A percentile compares a stretch with the other conserved stretches of the same genome.
These are phyloP conservation scores for Corythornis leucogaster DNA, from an alignment of 2,797 vertebrate genomes.

Conservation along the genomic window DNA sequence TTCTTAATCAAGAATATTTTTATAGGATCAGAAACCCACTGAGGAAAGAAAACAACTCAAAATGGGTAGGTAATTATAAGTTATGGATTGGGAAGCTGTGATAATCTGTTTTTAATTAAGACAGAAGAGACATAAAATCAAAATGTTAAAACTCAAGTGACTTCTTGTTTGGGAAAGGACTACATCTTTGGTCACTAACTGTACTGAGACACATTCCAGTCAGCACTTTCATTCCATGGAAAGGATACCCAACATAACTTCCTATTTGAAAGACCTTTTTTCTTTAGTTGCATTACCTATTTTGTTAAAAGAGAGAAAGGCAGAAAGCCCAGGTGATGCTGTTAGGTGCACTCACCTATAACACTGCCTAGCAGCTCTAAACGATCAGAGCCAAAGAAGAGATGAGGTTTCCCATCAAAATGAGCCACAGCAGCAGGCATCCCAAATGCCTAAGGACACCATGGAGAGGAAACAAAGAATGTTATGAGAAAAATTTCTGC, in stretches of 20 bases:
- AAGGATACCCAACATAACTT: neutral
- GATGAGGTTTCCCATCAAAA: slow-evolving; percentile 78
- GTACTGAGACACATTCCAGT: neutral
- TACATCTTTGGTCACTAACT: neutral
- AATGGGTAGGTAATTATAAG: neutral
- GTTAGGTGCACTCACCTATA: slow-evolving; percentile 84
- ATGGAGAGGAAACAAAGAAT: neutral
- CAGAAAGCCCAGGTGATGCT: neutral
- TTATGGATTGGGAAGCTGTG: neutral
- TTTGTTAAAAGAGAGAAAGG: neutral
- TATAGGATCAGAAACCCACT: neutral
- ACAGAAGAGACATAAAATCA: neutral
- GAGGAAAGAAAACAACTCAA: neutral
- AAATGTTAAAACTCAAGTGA: neutral
- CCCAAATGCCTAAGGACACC: slow-evolving; percentile 86
- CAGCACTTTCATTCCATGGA: neutral
- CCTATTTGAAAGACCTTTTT: neutral
- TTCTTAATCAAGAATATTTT: neutral
- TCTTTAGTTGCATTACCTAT: neutral
- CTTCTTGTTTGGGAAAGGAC: neutral
- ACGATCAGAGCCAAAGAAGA: slow-evolving; percentile 92
- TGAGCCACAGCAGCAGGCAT: slow-evolving; percentile 87
- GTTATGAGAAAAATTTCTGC: neutral
- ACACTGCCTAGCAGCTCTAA: slow-evolving; percentile 88
- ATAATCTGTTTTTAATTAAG: neutral